These are phyloP conservation scores for Bellardia pandia DNA, from an alignment of 2,888 invertebrate species.

Conservation along the genomic window DNA sequence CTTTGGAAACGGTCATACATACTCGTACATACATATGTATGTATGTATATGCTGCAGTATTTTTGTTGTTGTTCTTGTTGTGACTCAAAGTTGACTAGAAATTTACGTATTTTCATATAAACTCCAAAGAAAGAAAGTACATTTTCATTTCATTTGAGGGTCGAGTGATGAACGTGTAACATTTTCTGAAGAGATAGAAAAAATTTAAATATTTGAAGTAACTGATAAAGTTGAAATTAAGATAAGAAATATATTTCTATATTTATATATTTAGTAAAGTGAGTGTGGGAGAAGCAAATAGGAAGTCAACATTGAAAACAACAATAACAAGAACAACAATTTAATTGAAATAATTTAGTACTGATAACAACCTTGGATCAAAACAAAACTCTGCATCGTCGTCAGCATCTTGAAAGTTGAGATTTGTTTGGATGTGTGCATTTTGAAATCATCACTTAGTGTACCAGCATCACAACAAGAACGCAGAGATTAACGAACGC, in stretches of 20 bases:
- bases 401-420: slow-evolving; percentile 30
- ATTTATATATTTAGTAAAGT: background rate
- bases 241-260: background rate
- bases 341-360: slow-evolving; percentile 44
- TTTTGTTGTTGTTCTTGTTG: background rate
- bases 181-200: slow-evolving; percentile 32
- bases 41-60: background rate
- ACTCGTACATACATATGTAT: no score
- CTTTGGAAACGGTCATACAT: slow-evolving; percentile 41
- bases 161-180: slow-evolving; percentile 64
- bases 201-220: slow-evolving; percentile 25
- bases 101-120: slow-evolving; percentile 50
- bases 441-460: background rate
- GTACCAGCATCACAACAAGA: slow-evolving; percentile 4
- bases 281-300: slow-evolving; percentile 32
- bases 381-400: slow-evolving; percentile 18
- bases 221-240: slow-evolving; percentile 30
- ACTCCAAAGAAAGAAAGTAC: slow-evolving; percentile 25
- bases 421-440: slow-evolving; percentile 16
- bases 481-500: slow-evolving; percentile 36
- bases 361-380: slow-evolving; percentile 52
- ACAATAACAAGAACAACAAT: slow-evolving; percentile 30
- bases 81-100: slow-evolving; percentile 11
- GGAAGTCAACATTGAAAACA: slow-evolving; percentile 40
- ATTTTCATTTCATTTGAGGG: slow-evolving; percentile 64